These are phyloP conservation scores for Pelmatolapia mariae DNA, from an alignment of 2,113 vertebrate genomes.

Conservation along the genomic window DNA sequence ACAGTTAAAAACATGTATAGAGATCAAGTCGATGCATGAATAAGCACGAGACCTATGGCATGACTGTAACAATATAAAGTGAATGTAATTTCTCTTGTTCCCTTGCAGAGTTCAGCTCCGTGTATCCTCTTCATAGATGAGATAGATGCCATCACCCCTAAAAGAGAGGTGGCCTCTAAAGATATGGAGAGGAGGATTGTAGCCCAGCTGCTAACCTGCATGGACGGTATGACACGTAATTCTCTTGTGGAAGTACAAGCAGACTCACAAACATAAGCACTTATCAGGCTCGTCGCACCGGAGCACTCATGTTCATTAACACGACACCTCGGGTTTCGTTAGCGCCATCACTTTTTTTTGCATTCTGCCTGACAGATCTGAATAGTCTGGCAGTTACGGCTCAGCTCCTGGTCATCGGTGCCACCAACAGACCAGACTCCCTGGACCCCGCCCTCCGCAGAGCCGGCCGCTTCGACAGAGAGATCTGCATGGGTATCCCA, in stretches of 20 bases:
- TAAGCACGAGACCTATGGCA: rapidly evolving
- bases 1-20: not conserved
- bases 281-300: rapidly evolving
- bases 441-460: slow-evolving; percentile 90
- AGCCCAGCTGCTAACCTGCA: slow-evolving; percentile 93
- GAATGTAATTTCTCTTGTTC: rapidly evolving
- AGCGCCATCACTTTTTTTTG: not conserved
- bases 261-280: not conserved
- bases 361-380: slow-evolving; percentile 72
- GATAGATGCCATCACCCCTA: slow-evolving; percentile 94
- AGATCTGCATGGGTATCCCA: slow-evolving; percentile 94
- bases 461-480: slow-evolving; percentile 92
- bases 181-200: slow-evolving; percentile 98
- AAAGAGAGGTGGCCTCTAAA: slow-evolving; percentile 94
- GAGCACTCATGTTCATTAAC: rapidly evolving
- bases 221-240: slow-evolving; percentile 81
- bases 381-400: slow-evolving; percentile 74
- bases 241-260: not conserved
- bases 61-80: not conserved
- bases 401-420: slow-evolving; percentile 90
- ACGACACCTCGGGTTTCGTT: not conserved
- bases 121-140: slow-evolving; percentile 98
- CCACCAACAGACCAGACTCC: slow-evolving; percentile 92
- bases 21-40: not conserved
- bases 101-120: slow-evolving; percentile 75